A percentile compares a stretch with the other conserved stretches of the same genome.
These are phyloP conservation scores for Lophius piscatorius DNA, from an alignment of 2,113 vertebrate genomes.

Conservation along the genomic window DNA sequence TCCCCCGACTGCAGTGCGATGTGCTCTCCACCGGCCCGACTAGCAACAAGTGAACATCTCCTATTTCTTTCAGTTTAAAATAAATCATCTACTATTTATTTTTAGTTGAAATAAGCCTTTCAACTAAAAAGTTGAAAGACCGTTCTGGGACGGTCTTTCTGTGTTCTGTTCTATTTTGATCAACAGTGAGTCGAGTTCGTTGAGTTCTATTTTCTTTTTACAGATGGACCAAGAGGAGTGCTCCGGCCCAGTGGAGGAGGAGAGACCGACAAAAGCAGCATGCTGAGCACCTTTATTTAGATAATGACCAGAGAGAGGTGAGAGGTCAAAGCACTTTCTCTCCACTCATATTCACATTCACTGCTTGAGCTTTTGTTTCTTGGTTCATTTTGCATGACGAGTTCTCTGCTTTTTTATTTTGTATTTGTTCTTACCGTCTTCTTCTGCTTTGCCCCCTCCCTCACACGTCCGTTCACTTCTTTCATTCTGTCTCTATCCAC, in stretches of 20 bases:
- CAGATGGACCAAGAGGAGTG: constrained; percentile 97
- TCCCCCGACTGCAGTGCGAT: constrained; percentile 93
- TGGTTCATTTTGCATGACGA: constrained; percentile 45
- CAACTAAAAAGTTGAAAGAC: too few relatives aligned
- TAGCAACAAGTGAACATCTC: constrained; percentile 91
- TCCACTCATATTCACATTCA: constrained; percentile 16
- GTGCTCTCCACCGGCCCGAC: constrained; percentile 94
- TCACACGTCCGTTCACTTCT: constrained; percentile 46
- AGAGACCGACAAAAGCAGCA: constrained; percentile 97
- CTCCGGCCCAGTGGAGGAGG: constrained; percentile 95
- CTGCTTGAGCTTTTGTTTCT: constrained; percentile 15
- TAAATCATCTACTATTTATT: too few relatives aligned
- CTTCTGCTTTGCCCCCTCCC: constrained; percentile 27
- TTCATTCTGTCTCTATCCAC: constrained; percentile 43
- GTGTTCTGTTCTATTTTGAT: too few relatives aligned
- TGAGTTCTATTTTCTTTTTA: too few relatives aligned
- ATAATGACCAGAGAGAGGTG: constrained; percentile 99
- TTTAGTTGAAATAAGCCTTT: too few relatives aligned
- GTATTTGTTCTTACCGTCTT: constrained; percentile 28
- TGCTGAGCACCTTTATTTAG: constrained; percentile 93
- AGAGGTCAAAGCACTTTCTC: constrained; percentile 19
- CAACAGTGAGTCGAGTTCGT: too few relatives aligned
- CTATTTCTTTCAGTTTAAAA: too few relatives aligned
- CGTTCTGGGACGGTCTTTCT: too few relatives aligned
- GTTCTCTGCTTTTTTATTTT: constrained; percentile 43